Percentiles rank a stretch among this genome's conserved stretches.
Evolutionary conservation across 2,888 invertebrate species (phyloP).

Genomic region (Exocentrus adspersus): DNA sequence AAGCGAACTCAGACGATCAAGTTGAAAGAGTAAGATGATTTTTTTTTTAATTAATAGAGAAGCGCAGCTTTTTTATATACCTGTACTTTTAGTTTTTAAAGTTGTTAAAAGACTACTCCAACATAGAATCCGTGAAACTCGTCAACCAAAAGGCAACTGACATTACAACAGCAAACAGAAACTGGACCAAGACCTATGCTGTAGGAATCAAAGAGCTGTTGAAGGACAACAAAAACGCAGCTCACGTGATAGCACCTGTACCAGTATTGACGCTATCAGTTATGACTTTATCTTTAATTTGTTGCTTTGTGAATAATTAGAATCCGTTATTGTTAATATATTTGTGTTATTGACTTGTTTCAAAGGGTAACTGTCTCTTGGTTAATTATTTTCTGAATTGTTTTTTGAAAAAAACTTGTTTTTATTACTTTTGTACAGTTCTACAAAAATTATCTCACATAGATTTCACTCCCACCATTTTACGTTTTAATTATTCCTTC

Average conservation of each 20-base stretch:
- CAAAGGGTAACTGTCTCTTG: too few relatives aligned
- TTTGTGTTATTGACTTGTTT: too few relatives aligned
- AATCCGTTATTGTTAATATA: neutral
- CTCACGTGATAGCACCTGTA: neutral
- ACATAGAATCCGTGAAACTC: neutral
- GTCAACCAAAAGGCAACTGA: conserved; percentile 1
- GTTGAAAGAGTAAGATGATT: conserved; percentile 26
- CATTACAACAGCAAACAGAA: neutral
- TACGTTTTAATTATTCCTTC: too few relatives aligned
- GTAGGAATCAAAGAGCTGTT: neutral
- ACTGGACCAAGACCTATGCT: conserved; percentile 3
- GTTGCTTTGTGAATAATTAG: neutral
- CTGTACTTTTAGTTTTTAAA: conserved; percentile 5
- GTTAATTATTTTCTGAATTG: too few relatives aligned
- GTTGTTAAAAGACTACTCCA: neutral
- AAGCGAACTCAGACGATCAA: conserved; percentile 25
- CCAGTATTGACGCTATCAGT: neutral
- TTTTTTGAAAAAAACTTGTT: too few relatives aligned
- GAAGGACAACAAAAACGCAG: neutral
- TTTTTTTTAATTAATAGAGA: too few relatives aligned
- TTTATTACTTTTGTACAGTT: too few relatives aligned
- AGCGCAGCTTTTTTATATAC: too few relatives aligned
- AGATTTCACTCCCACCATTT: too few relatives aligned
- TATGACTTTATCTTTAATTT: neutral
- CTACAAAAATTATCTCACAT: too few relatives aligned